Percentiles rank a stretch among this genome's conserved stretches.
Conservation (phyloP, 2,797 vertebrate genomes). For the Salarias fasciatus region DNA sequence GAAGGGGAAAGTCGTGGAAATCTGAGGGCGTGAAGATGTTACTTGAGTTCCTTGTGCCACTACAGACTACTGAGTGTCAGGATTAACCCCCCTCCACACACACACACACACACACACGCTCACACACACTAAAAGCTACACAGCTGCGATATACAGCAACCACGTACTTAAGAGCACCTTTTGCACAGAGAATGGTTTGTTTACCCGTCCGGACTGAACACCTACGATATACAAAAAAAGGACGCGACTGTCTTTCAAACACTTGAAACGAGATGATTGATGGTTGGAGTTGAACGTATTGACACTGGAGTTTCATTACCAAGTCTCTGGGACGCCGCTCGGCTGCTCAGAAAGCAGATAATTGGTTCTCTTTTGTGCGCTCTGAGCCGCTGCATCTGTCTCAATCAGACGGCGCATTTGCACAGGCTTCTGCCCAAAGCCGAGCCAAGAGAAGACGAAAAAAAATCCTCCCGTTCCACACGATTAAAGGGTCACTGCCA, state of each 20-base stretch:
- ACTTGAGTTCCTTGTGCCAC: constrained; percentile 18
- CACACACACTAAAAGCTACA: no score
- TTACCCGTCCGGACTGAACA: constrained; percentile 21
- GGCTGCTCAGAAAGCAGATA: constrained; percentile 21
- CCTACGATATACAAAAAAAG: constrained; percentile 32
- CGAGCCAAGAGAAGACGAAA: constrained; percentile 4
- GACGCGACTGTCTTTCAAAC: constrained; percentile 8
- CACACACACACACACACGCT: no score
- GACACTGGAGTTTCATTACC: constrained; percentile 25
- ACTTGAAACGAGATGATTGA: constrained; percentile 25
- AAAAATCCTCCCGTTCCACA: constrained; percentile 3
- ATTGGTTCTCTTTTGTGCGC: constrained; percentile 10
- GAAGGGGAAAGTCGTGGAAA: constrained; percentile 20
- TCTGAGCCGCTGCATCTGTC: constrained; percentile 14
- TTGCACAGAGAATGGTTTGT: constrained; percentile 22
- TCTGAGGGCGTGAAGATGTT: constrained; percentile 10
- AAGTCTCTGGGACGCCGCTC: constrained; percentile 26
- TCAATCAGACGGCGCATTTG: constrained; percentile 14
- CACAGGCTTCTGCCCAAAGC: constrained; percentile 12
- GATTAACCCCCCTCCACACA: no score
- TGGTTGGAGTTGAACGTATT: constrained; percentile 12
- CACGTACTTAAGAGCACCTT: constrained; percentile 27
- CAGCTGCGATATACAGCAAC: constrained; percentile 28
- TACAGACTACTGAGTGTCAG: constrained; percentile 28
- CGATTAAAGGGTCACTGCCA: constrained; percentile 78